Evolutionary conservation across 2,113 vertebrate species (phyloP).

Genomic region (Ceuthmochares aereus): DNA sequence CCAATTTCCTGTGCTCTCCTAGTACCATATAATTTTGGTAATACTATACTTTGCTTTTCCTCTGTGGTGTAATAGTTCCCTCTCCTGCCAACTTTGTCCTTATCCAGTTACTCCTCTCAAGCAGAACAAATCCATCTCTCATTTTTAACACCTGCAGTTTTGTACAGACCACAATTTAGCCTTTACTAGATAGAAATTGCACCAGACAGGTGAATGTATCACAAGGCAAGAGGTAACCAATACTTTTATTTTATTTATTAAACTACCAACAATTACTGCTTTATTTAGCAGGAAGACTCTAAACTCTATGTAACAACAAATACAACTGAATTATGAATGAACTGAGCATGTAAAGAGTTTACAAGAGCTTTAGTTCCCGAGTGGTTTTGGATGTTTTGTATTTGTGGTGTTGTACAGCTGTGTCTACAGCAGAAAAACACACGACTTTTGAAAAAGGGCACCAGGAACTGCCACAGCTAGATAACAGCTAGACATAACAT

Average conservation of each 20-base stretch:
- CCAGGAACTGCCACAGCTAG: neutral
- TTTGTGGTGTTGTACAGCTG: accelerated
- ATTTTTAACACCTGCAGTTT: neutral
- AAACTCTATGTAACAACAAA: neutral
- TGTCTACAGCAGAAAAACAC: neutral
- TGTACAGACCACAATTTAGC: neutral
- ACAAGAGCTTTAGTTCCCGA: neutral
- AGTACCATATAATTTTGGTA: neutral
- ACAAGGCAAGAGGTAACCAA: neutral
- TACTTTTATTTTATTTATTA: neutral
- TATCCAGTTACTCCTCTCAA: neutral
- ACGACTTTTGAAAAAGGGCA: neutral
- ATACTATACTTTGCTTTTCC: neutral
- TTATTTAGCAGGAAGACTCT: neutral
- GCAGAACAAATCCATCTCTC: neutral
- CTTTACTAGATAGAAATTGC: neutral
- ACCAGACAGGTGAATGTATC: neutral
- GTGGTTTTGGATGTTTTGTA: accelerated
- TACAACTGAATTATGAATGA: neutral
- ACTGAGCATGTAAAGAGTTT: neutral
- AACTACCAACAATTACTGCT: neutral
- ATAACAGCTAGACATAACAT: neutral
- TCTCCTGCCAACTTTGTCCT: neutral
- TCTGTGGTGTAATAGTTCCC: neutral
- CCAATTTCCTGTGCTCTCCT: neutral